Evolutionary conservation across 2,797 vertebrate genomes (phyloP).

Genomic region (Macropodus opercularis): DNA sequence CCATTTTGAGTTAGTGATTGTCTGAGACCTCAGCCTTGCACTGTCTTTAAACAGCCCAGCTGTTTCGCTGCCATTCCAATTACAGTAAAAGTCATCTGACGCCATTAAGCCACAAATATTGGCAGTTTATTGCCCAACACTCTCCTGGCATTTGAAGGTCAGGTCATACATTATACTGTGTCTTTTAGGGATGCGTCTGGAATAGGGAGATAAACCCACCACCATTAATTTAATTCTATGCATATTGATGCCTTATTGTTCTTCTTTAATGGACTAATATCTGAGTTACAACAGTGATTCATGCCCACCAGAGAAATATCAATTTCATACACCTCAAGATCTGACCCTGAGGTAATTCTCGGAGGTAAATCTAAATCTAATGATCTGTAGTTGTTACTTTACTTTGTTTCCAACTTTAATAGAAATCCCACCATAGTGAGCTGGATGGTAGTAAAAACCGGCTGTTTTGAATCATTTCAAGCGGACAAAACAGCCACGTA

Average conservation of each 20-base stretch:
- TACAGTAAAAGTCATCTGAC: conserved; percentile 98
- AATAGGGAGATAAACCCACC: conserved; percentile 95
- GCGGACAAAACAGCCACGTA: conserved; percentile 49
- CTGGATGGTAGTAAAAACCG: conserved; percentile 47
- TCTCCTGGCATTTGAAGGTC: conserved; percentile 99
- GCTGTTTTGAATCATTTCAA: conserved; percentile 52
- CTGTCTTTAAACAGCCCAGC: conserved; percentile 95
- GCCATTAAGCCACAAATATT: conserved; percentile 99
- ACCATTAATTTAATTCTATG: conserved; percentile 88
- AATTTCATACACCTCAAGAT: conserved; percentile 79
- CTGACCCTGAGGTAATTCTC: conserved; percentile 78
- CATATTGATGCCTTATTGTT: conserved; percentile 87
- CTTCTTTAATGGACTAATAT: conserved; percentile 85
- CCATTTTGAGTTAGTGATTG: conserved; percentile 78
- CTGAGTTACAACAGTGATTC: conserved; percentile 80
- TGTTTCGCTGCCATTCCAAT: conserved; percentile 99
- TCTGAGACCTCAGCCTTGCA: conserved; percentile 77
- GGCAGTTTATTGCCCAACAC: conserved; percentile 98
- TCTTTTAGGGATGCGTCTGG: conserved; percentile 97
- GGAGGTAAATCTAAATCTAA: conserved; percentile 74
- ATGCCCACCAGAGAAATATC: conserved; percentile 79
- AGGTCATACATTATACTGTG: conserved; percentile 98
- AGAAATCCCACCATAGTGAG: conserved; percentile 53
- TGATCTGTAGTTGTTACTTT: conserved; percentile 74
- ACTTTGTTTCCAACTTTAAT: conserved; percentile 73